These are phyloP conservation scores for Trachops cirrhosus DNA, from an alignment of 2,797 vertebrate species.

Conservation along the genomic window DNA sequence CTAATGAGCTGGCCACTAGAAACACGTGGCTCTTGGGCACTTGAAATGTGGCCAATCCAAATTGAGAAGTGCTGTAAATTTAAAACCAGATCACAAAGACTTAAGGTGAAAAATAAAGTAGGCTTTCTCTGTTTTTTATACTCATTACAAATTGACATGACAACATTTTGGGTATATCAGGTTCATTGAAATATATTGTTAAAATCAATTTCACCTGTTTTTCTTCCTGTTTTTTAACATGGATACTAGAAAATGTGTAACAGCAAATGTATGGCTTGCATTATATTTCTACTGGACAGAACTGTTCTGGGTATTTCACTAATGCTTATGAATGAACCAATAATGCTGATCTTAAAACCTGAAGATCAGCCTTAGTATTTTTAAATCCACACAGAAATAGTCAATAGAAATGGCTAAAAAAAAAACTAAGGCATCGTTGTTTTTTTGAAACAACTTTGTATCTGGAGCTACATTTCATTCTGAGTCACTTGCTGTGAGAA, in stretches of 20 bases:
- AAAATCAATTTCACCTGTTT: background rate
- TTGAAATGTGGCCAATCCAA: background rate
- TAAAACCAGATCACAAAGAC: background rate
- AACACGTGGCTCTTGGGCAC: background rate
- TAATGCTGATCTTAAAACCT: background rate
- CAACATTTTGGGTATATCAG: background rate
- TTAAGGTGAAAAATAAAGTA: background rate
- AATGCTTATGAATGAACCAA: background rate
- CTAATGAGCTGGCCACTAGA: background rate
- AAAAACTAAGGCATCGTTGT: background rate
- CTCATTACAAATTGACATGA: background rate
- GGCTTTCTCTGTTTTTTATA: background rate
- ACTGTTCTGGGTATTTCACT: background rate
- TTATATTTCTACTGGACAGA: background rate
- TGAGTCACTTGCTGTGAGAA: slow-evolving; percentile 61
- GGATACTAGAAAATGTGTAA: background rate
- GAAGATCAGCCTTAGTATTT: background rate
- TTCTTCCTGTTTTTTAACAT: background rate
- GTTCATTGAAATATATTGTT: background rate
- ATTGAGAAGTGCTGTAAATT: background rate
- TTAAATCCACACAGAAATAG: background rate
- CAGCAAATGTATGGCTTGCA: background rate
- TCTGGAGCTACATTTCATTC: slow-evolving; percentile 26
- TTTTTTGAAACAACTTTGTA: slow-evolving; percentile 39
- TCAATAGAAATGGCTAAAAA: background rate